Evolutionary conservation across 2,888 invertebrate species (phyloP), one percentile per base, ranked within the genome.

Genomic region (Zaprionus lineosus): DNA sequence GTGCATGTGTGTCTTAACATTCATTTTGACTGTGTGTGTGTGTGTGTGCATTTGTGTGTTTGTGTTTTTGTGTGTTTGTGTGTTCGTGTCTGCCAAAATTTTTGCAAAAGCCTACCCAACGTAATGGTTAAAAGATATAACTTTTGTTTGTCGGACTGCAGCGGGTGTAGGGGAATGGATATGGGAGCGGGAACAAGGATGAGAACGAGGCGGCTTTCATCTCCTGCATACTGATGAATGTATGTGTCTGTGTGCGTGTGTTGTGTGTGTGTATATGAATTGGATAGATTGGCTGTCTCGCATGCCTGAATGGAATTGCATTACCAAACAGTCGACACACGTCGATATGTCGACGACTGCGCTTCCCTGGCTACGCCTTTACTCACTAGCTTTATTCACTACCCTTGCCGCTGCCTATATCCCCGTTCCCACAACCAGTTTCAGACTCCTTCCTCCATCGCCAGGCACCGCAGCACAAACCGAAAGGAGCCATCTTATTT

Each of bases 261-360:
- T 51, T 40, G 31, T 29, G 34, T 41, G 24, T 53, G 44, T 74
- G 53, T 41, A 21, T 58, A 53, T 53, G 83, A 74, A 74, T 76
- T 76, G 77, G 84, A 81, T 81, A 77, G 77, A 78, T 78, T 84
- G 84, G 70, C 84, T 84, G 77, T 78, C 77, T 78, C 77, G 84
- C 59, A 77, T 81, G 84, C 74, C 82, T 84, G 83, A 78, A 83
- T 83, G 84, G 70, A 83, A 84, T 79, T 77, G 78, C 85, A 84
- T 78, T 84, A 79, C 63, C 75, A 78, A 74, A 66, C 65, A 65
- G 70, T 41, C 74, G 51, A 57, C 56, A 63, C 47, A 64, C 61
- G 58, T 63, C 50, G 57, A 56, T 57, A 58, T 31, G 11, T 37
- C 46, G 40, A 16, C 46, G 46, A 52, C 18, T 44, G 58, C 52